These are phyloP conservation scores for Bathynomus jamesi DNA, from an alignment of 1,140 invertebrate species.

Conservation along the genomic window DNA sequence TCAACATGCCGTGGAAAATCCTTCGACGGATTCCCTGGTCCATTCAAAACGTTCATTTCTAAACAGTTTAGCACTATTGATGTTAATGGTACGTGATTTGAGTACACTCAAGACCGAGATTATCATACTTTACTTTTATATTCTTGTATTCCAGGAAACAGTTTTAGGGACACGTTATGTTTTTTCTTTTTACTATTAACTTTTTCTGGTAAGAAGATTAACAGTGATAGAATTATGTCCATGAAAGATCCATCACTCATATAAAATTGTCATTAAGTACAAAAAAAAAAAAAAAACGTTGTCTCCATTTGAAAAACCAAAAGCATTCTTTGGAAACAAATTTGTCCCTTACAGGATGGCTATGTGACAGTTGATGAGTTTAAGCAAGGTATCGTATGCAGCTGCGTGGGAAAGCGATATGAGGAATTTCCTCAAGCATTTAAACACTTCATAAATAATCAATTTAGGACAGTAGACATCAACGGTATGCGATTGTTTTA, in stretches of 20 bases:
- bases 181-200: too few species aligned
- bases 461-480: conserved; percentile 69
- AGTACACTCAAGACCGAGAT: too few species aligned
- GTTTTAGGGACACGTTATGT: too few species aligned
- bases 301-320: too few species aligned
- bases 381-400: conserved; percentile 66
- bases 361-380: conserved; percentile 69
- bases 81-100: conserved; percentile 57
- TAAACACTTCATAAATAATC: conserved; percentile 69
- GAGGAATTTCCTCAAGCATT: conserved; percentile 58
- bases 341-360: conserved; percentile 51
- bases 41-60: conserved; percentile 63
- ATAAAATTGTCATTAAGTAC: too few species aligned
- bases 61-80: conserved; percentile 69
- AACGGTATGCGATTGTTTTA: conserved; percentile 52
- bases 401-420: conserved; percentile 63
- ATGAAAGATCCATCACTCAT: too few species aligned
- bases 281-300: too few species aligned
- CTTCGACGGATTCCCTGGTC: conserved; percentile 61
- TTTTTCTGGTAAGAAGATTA: too few species aligned
- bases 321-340: too few species aligned
- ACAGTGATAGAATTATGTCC: too few species aligned
- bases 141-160: too few species aligned
- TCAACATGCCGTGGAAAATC: conserved; percentile 63
- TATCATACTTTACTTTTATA: too few species aligned